Conservation (phyloP, 2,888 invertebrate genomes). For the Spisula solida region DNA sequence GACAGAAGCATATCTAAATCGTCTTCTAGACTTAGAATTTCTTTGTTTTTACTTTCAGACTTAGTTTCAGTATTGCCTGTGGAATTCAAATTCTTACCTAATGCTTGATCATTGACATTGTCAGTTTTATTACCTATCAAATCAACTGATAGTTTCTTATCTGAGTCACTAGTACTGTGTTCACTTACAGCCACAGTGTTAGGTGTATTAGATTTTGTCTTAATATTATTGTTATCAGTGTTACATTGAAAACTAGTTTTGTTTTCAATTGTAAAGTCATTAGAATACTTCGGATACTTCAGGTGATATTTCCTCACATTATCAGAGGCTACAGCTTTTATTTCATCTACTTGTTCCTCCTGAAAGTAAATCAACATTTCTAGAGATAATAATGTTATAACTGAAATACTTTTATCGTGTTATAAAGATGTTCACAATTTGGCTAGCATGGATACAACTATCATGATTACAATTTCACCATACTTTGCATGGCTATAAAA, state of each 20-base stretch:
- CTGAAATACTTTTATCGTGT: too few relatives aligned
- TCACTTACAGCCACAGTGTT: not conserved
- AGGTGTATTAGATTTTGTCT: not conserved
- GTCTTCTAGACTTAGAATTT: constrained; percentile 38
- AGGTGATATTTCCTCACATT: constrained; percentile 2
- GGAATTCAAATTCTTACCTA: not conserved
- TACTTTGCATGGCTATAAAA: too few relatives aligned
- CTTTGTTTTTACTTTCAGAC: constrained; percentile 14
- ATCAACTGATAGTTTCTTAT: not conserved
- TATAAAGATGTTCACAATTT: too few relatives aligned
- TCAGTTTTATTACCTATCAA: not conserved
- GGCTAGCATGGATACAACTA: not conserved
- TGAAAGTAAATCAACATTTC: constrained; percentile 28
- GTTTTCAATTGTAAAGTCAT: not conserved
- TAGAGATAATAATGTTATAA: not conserved
- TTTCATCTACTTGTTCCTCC: constrained; percentile 54
- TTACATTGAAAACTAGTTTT: not conserved
- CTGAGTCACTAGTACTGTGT: not conserved
- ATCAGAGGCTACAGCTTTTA: constrained; percentile 30
- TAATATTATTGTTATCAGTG: not conserved
- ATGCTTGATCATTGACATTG: not conserved
- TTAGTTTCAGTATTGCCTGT: not conserved
- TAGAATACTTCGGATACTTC: not conserved
- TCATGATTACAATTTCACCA: too few relatives aligned
- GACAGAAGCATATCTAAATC: constrained; percentile 52